Base-by-base conservation (phyloP, 1,140 invertebrate genomes). In the Macrobrachium nipponense region DNA sequence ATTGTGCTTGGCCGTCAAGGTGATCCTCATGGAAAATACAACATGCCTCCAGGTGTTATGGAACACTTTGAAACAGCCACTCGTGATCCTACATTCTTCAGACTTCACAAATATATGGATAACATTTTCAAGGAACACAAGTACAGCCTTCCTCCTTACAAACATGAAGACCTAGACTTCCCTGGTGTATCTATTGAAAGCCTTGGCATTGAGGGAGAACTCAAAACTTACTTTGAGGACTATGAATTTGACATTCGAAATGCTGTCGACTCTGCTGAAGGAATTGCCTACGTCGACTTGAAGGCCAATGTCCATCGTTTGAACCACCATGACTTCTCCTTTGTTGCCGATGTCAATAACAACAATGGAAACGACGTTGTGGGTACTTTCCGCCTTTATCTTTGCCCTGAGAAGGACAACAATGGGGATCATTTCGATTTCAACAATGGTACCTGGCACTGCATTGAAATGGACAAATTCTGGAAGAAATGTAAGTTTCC, bases 151-250 rank as follows among this genome's bases (percentile, higher is more conserved):
- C 36, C 83, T 5, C 82, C 88, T 10, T 90, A 90, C 86, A 87
- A 72, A 6, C 51, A 66, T 5, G 82, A 89, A 12, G 90, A 93
- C 68, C 90, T 95, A 11, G 89, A 91, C 23, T 91, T 94, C 60
- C 93, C 93, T 23, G 93, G 93, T 59, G 94, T 95, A 23, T 91
- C 7, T 94, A 8, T 95, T 73, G 91, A 94, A 84, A 92, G 93
- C 64, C 92, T 95, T n/a, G 93, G 92, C 44, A 93, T 95, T 8
- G 91, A 93, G 8, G 92, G 94, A 36, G 92, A 93, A 79, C 90
- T 96, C 12, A 91, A 93, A 20, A 95, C 95, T 36, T 95, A 93
- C 90, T 95, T 95, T 91, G 94, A 95, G 72, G 91, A 94, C 59
- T 94, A 93, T 88, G 93, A 95, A 89, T 88, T 94, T n/a, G 93